Evolutionary conservation across 2,113 vertebrate species (phyloP).

Genomic region (Vidua chalybeata): DNA sequence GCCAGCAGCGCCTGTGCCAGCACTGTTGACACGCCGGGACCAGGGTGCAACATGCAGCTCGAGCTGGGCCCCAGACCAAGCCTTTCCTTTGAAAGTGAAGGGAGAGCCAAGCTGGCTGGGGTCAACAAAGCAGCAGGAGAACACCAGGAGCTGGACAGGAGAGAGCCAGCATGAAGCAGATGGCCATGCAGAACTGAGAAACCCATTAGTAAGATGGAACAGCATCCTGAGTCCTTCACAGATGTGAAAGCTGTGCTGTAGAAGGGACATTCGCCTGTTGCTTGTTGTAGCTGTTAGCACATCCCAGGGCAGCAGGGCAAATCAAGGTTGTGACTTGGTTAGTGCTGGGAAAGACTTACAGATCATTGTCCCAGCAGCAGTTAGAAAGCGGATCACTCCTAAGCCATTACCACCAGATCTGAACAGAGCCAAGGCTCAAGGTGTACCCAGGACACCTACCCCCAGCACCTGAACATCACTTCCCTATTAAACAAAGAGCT

Average conservation of each 20-base stretch:
- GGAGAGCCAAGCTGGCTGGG: not conserved
- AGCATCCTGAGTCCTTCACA: not conserved
- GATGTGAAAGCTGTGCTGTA: not conserved
- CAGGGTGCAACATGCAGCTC: not conserved
- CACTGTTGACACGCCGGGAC: not conserved
- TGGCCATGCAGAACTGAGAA: slow-evolving; percentile 47
- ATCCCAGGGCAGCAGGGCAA: not conserved
- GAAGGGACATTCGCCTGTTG: not conserved
- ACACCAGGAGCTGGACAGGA: not conserved
- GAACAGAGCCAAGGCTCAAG: not conserved
- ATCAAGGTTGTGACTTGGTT: not conserved
- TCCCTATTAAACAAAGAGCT: not conserved
- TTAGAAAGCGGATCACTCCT: not conserved
- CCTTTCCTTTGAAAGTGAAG: slow-evolving; percentile 1
- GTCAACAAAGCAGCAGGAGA: not conserved
- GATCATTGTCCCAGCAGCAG: not conserved
- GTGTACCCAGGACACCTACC: rapidly evolving
- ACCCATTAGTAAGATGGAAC: not conserved
- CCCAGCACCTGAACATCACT: not conserved
- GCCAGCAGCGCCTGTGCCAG: not conserved
- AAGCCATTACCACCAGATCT: not conserved
- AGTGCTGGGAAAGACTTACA: not conserved
- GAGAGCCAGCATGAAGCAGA: slow-evolving; percentile 24
- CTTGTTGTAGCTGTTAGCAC: not conserved
- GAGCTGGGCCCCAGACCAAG: not conserved